phyloP scores from a whole-genome alignment of 2,113 vertebrate genomes.

The Motacilla alba region DNA sequence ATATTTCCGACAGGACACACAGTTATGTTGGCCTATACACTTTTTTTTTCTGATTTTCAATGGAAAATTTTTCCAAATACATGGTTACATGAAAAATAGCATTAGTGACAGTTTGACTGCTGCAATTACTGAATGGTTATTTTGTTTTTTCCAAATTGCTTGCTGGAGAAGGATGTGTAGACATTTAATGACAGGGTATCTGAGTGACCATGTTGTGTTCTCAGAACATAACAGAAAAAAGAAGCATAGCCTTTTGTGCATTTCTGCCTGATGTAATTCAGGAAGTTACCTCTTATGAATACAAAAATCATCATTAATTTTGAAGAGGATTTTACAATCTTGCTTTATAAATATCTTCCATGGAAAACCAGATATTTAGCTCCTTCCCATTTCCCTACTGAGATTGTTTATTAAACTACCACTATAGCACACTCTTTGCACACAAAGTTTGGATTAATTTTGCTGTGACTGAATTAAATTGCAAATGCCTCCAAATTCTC shows the following conservation, averaged over 20 bases:
- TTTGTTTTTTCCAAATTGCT: background rate
- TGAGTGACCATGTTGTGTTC: background rate
- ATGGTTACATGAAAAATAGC: background rate
- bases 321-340: background rate
- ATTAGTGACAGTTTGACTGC: background rate
- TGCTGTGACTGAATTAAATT: background rate
- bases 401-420: background rate
- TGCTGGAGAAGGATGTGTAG: background rate
- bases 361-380: background rate
- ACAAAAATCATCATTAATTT: background rate
- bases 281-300: background rate
- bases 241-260: background rate
- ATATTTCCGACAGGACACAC: background rate
- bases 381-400: background rate
- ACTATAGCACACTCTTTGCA: background rate
- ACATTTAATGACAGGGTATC: background rate
- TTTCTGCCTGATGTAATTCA: background rate
- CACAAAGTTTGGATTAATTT: background rate
- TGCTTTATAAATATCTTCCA: background rate
- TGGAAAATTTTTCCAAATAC: background rate
- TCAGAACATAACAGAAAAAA: background rate
- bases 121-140: background rate
- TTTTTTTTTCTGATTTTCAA: background rate
- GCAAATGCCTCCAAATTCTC: background rate
- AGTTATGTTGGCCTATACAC: background rate